Percentiles rank a stretch among this genome's conserved stretches.
phyloP scores from a whole-genome alignment of 92 coral and sea anemone species.

The Epizoanthus ramosus region DNA sequence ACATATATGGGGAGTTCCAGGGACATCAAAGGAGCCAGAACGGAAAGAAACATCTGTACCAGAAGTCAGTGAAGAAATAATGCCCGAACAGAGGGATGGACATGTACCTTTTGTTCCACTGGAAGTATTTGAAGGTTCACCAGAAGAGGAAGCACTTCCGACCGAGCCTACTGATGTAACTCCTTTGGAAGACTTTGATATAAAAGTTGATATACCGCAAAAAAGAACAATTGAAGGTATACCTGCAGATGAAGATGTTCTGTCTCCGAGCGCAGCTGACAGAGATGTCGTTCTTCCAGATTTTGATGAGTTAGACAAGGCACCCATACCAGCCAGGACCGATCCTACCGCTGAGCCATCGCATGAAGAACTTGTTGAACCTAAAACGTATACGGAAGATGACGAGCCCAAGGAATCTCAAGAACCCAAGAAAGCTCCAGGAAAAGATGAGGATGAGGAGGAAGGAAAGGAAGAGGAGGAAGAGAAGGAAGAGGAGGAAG shows the following conservation, averaged over 20 bases:
- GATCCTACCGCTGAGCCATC: background rate
- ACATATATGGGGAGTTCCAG: conserved; percentile 23
- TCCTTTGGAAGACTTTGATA: conserved; percentile 14
- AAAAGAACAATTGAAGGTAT: background rate
- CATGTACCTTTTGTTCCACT: conserved; percentile 36
- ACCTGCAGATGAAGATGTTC: conserved; percentile 16
- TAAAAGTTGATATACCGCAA: background rate
- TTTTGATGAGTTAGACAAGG: conserved; percentile 21
- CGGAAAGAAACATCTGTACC: background rate
- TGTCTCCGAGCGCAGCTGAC: background rate
- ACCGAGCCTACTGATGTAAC: conserved; percentile 27
- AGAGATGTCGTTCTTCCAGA: background rate
- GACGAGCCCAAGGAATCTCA: conserved; percentile 7
- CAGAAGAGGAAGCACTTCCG: conserved; percentile 8
- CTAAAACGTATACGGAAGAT: background rate
- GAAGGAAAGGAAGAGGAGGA: background rate
- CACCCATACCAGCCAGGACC: background rate
- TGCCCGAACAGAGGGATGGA: conserved; percentile 13
- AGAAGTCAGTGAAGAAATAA: conserved; percentile 29
- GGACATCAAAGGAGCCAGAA: background rate
- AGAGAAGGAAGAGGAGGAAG: background rate
- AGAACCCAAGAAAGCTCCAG: background rate
- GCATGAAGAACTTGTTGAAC: conserved; percentile 14
- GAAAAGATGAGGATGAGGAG: background rate
- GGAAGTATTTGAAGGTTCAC: conserved; percentile 32